Percentiles rank a stretch among this genome's conserved stretches.
phyloP scores from a whole-genome alignment of 1,140 invertebrate species.

The Trichonephila clavipes region DNA sequence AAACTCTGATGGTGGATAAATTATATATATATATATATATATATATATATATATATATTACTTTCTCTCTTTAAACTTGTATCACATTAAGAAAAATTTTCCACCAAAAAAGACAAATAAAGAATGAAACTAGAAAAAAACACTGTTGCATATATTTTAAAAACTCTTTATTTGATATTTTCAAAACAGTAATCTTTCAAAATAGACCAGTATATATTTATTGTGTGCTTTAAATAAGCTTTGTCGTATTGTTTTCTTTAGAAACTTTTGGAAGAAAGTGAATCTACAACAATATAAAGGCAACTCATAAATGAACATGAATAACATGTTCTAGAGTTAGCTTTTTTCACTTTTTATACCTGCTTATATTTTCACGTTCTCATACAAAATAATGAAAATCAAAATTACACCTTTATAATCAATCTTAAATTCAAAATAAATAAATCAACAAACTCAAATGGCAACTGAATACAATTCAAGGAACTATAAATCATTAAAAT shows the following conservation, averaged over 20 bases:
- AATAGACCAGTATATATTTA: conserved; percentile 70
- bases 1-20: too few species aligned
- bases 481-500: not conserved
- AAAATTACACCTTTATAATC: not conserved
- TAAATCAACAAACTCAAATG: not conserved
- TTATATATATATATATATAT: too few species aligned
- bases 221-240: conserved; percentile 61
- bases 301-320: conserved; percentile 52
- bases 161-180: conserved; percentile 52
- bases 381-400: not conserved
- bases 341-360: not conserved
- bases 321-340: conserved; percentile 8
- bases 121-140: not conserved
- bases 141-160: conserved; percentile 29
- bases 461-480: not conserved
- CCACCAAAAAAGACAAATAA: not conserved
- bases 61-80: too few species aligned
- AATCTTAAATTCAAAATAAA: not conserved
- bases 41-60: too few species aligned
- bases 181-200: conserved; percentile 60
- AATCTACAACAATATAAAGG: conserved; percentile 58
- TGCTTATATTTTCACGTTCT: not conserved
- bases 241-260: conserved; percentile 12
- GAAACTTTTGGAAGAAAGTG: conserved; percentile 59
- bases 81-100: too few species aligned